These are phyloP conservation scores for Ranitomeya imitator DNA, from an alignment of 2,113 vertebrate genomes.

Conservation along the genomic window DNA sequence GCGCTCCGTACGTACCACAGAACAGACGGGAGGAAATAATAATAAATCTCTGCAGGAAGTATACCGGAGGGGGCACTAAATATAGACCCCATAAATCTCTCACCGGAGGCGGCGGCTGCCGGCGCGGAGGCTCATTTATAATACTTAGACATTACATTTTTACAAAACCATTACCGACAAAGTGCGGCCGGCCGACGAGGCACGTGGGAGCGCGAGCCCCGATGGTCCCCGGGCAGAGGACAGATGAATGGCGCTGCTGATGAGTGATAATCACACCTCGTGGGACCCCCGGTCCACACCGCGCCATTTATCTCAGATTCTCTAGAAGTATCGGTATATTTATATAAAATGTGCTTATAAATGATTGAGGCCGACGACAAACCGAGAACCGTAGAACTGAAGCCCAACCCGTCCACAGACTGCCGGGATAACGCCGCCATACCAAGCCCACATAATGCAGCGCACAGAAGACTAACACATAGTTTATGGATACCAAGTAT, in stretches of 20 bases:
- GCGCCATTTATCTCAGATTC: background rate
- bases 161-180: conserved; percentile 14
- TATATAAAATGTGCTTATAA: no score
- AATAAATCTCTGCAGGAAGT: conserved; percentile 22
- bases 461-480: no score
- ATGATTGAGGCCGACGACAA: no score
- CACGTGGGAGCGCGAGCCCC: background rate
- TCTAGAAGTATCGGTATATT: no score
- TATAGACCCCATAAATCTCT: conserved; percentile 21
- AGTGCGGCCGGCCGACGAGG: background rate
- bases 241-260: background rate
- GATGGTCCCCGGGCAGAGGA: background rate
- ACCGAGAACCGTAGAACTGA: no score
- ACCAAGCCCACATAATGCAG: no score
- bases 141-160: background rate
- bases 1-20: background rate
- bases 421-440: no score
- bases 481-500: no score
- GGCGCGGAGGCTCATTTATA: conserved; percentile 5
- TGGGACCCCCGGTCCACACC: background rate
- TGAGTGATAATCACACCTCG: background rate
- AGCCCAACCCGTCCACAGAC: no score
- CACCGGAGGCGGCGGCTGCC: background rate
- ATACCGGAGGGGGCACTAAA: conserved; percentile 29
- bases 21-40: background rate